These are phyloP conservation scores for Agrenia bidenticulata DNA, from an alignment of 2,888 invertebrate genomes.

Conservation along the genomic window DNA sequence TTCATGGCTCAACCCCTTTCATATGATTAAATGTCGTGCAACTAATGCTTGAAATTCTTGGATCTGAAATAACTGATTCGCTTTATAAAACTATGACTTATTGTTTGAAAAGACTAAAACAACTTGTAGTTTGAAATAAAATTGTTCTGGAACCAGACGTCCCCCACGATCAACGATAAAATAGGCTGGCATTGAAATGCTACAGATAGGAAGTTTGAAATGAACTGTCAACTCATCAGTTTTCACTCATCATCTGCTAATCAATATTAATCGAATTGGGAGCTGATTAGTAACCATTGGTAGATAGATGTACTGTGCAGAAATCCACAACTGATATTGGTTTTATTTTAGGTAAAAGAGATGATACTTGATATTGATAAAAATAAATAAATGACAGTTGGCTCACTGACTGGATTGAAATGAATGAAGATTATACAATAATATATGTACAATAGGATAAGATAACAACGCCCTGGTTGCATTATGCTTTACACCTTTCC, in stretches of 20 bases:
- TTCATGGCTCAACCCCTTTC: too few relatives aligned
- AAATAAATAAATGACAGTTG: conserved; percentile 16
- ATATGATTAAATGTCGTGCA: too few relatives aligned
- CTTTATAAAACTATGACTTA: too few relatives aligned
- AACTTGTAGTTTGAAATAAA: too few relatives aligned
- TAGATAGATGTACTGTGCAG: background rate
- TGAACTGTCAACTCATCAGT: background rate
- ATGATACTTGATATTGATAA: conserved; percentile 6
- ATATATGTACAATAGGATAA: conserved; percentile 2
- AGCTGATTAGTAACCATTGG: background rate
- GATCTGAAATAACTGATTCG: too few relatives aligned
- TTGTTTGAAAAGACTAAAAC: too few relatives aligned
- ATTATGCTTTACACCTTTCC: too few relatives aligned
- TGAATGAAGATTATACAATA: background rate
- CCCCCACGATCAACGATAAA: too few relatives aligned
- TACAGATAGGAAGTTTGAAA: background rate
- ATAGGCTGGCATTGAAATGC: conserved; percentile 6
- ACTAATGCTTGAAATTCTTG: too few relatives aligned
- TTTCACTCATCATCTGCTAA: background rate
- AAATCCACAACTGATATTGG: conserved; percentile 6
- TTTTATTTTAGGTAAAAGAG: background rate
- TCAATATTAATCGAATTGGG: background rate
- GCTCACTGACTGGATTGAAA: conserved; percentile 8
- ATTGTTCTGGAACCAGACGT: too few relatives aligned
- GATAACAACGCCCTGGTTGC: conserved; percentile 4